Base-by-base conservation (phyloP, 2,888 invertebrate species). In the Nemapogon koenigi region DNA sequence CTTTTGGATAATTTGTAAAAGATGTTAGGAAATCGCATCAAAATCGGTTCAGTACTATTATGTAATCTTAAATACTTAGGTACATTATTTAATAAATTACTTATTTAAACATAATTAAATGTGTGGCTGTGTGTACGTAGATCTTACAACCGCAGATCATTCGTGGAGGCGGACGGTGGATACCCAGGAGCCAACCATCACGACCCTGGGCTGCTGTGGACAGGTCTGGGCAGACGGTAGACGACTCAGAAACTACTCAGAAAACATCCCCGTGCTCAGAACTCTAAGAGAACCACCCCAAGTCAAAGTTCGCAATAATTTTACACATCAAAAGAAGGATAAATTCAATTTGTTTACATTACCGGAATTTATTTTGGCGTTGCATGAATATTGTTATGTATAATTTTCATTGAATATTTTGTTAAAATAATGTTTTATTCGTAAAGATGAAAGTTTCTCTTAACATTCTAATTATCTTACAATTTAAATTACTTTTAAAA, bases 161-260 rank as follows among this genome's bases (percentile, higher is more conserved):
- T 83, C 60, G 78, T 84, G 52, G 79, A 83, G 51, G 59, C 71
- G 47, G 82, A 82, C 50, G 81, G 80, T 4, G 66, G 64, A 7
- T 82, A 85, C 53, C 83, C 83, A 25, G 81, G 81, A 2, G 82
- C 85, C 35, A 83, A 86, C 53, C 79, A 81, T 46, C 81, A 85
- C 51, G 84, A 86, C 61, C 86, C 86, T 25, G 84, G 78, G 41
- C 72, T 84, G 58, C 81, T 85, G 76, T 86, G 85, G 85, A 71
- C 85, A 26, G 85, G 86, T 10, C 75, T 86, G 46, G 86, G 86
- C 40, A 62, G 65, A 48, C 68, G 76, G 57, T 73, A 75, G 60
- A 54, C 61, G 29, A 17, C 38, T 37, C 13, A 37, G 15, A 44
- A 40, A 41, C 60, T 28, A 19, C 39, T 36, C 14, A 37, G 16